Conservation (phyloP, 2,113 vertebrate genomes). For the Nothocercus nigrocapillus region DNA sequence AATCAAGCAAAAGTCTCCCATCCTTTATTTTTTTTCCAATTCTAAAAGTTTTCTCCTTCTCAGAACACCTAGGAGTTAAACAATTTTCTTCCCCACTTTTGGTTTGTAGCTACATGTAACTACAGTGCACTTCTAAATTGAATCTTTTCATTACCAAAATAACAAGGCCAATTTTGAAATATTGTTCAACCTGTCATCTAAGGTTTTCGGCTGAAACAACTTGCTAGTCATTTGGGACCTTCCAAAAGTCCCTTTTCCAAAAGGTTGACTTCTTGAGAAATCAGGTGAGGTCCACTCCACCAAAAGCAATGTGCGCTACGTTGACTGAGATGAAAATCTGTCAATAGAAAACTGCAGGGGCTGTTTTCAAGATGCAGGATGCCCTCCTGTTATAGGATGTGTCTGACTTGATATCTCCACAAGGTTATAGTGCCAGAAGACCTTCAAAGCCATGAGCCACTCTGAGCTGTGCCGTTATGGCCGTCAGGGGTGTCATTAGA, state of each 20-base stretch:
- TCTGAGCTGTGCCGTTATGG: no score
- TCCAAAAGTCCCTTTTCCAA: neutral
- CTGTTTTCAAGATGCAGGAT: neutral
- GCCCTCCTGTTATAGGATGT: neutral
- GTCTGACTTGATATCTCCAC: fast-evolving
- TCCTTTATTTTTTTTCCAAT: neutral
- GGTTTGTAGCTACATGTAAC: neutral
- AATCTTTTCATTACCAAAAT: neutral
- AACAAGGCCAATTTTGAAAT: neutral
- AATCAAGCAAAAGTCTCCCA: neutral
- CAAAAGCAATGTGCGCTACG: neutral
- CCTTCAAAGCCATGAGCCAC: neutral
- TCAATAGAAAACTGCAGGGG: neutral
- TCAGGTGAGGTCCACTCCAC: neutral
- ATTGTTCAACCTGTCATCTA: neutral
- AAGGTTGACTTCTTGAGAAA: neutral
- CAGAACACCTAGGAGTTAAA: neutral
- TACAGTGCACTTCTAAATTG: neutral
- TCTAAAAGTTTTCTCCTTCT: neutral
- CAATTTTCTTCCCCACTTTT: neutral
- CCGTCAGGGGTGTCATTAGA: neutral
- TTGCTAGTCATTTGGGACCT: neutral
- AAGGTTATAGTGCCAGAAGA: neutral
- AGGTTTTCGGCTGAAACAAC: neutral
- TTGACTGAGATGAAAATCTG: neutral